Evolutionary conservation across 2,797 vertebrate species (phyloP).

Genomic region (Crenuchus spilurus): DNA sequence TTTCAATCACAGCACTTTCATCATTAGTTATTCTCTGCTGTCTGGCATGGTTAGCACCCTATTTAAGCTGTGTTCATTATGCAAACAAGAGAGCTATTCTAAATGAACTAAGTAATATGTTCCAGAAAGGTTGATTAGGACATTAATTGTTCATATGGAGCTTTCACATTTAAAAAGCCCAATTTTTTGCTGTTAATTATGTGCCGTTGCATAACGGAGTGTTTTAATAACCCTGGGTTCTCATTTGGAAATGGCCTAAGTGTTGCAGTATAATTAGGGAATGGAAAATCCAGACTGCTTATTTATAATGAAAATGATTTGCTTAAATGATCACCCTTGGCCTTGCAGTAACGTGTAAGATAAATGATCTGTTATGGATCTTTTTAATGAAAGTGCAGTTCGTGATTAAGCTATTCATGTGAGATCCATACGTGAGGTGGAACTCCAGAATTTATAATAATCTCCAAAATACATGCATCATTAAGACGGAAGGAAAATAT

Average conservation of each 20-base stretch:
- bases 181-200: slow-evolving; percentile 70
- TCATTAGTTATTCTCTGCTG: slow-evolving; percentile 39
- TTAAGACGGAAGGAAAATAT: background rate
- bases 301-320: slow-evolving; percentile 53
- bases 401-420: slow-evolving; percentile 42
- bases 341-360: slow-evolving; percentile 47
- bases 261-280: slow-evolving; percentile 66
- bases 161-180: slow-evolving; percentile 66
- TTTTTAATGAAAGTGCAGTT: slow-evolving; percentile 44
- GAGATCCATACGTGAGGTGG: slow-evolving; percentile 40
- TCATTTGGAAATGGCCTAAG: slow-evolving; percentile 64
- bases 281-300: slow-evolving; percentile 49
- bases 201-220: slow-evolving; percentile 64
- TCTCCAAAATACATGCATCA: slow-evolving; percentile 20
- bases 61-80: slow-evolving; percentile 65
- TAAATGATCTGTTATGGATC: slow-evolving; percentile 46
- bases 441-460: slow-evolving; percentile 21
- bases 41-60: slow-evolving; percentile 30
- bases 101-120: slow-evolving; percentile 70
- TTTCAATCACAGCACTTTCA: slow-evolving; percentile 21
- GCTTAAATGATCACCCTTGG: slow-evolving; percentile 52
- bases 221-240: slow-evolving; percentile 66
- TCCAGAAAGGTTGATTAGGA: slow-evolving; percentile 71
- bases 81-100: slow-evolving; percentile 67
- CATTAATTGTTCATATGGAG: slow-evolving; percentile 71